Base-by-base conservation (phyloP, 1,140 invertebrate species). In the Platyscapa corneri region DNA sequence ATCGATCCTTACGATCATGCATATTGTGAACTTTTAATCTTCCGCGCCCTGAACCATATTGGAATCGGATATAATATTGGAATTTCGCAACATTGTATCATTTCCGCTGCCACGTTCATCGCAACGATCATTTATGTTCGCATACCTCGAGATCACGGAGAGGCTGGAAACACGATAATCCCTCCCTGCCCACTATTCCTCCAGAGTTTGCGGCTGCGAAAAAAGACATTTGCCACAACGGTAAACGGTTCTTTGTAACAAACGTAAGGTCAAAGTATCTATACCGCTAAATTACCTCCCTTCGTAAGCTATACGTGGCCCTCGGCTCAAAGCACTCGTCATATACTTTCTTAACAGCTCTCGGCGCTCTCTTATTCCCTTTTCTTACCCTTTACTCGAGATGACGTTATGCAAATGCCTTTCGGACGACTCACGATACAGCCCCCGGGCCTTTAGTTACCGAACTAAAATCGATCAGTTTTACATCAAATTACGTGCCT, bases 401-500 rank as follows among this genome's bases (percentile, higher is more conserved):
- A 77, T 72, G 84, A 70, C 84, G 84, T 86, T 86, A 86, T 86
- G 84, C 84, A 86, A 86, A 86, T 82, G 84, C 42, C 78, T 82
- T 86, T 86, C 74, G 79, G 80, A 78, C 84, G 80, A 82, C 60
- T 86, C 84, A 82, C 79, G 84, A 86, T 65, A 34, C 42, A 32
- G 72, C 74, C 84, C 27, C 78, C 30, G 79, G 84, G 84, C 70
- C 64, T 78, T 72, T 70, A 56, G 72, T 78, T 82, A 82, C 84
- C 84, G 46, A 82, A 76, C 84, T 76, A 60, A 65, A 78, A 86
- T 86, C 84, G 84, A 86, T 86, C 84, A 70, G 84, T 78, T 86
- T 86, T 82, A 86, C 84, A 82, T 86, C 74, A 86, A 86, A 86
- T 86, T 86, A 82, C 80, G 56, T 82, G 84, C 37, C 84, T 86